These are phyloP conservation scores for Melanostoma mellinum DNA, from an alignment of 2,888 invertebrate genomes.

Conservation along the genomic window DNA sequence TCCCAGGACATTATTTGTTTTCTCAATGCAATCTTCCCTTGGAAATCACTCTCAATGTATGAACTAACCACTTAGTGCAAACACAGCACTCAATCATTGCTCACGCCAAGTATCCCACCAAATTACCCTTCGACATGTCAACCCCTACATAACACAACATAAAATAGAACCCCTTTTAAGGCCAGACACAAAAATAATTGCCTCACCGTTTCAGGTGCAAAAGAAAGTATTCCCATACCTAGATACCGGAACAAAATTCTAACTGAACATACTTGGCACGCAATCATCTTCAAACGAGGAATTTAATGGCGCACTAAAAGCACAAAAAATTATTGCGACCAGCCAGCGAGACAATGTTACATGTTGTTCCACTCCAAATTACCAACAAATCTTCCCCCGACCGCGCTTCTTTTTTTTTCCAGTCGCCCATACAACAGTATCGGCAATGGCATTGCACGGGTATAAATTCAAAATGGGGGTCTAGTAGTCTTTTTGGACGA, in stretches of 20 bases:
- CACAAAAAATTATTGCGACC: slow-evolving; percentile 36
- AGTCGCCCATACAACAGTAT: not conserved
- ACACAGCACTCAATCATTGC: too few species aligned
- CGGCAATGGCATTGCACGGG: too few species aligned
- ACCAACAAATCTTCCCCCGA: slow-evolving; percentile 17
- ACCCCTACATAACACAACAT: not conserved
- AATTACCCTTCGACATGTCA: slow-evolving; percentile 27
- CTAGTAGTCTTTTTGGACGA: too few species aligned
- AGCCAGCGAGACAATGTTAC: slow-evolving; percentile 36
- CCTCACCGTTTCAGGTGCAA: slow-evolving; percentile 19
- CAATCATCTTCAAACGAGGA: slow-evolving; percentile 44
- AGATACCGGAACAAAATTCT: slow-evolving; percentile 21
- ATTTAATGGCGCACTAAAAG: slow-evolving; percentile 34
- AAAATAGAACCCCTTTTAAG: not conserved
- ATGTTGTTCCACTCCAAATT: slow-evolving; percentile 48
- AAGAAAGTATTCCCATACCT: slow-evolving; percentile 1
- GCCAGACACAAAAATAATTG: not conserved
- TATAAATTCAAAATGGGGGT: too few species aligned
- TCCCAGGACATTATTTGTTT: too few species aligned
- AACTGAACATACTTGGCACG: slow-evolving; percentile 19
- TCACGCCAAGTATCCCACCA: too few species aligned
- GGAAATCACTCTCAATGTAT: too few species aligned
- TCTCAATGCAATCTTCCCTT: too few species aligned
- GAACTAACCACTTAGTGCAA: too few species aligned
- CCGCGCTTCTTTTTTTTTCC: not conserved